Base-by-base conservation (phyloP, 2,888 invertebrate genomes). In the Acleris holmiana region DNA sequence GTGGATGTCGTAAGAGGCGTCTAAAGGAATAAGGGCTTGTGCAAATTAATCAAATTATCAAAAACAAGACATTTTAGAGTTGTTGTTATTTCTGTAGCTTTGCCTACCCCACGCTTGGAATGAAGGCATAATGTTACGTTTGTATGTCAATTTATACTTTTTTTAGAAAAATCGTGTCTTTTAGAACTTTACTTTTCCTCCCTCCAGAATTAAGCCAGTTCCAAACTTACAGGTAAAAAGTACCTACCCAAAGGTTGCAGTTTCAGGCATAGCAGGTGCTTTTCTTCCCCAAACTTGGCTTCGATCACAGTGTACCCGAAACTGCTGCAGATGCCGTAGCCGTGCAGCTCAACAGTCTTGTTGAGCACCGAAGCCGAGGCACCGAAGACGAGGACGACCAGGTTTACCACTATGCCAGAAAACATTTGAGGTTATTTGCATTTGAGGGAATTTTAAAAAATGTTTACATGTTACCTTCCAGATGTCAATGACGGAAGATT, bases 211-310 rank as follows among this genome's bases (percentile, higher is more conserved):
- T 10, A 10, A 2, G 13, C 29, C 29, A 2, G 13, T 29, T 29
- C 29, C 29, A 29, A 29, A 13, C 10, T 54, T n/a, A 19, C 50
- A 41, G 57, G 59, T 44, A 3, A 29, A 0, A 0, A 29, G 10
- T 3, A 17, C 25, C 10, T 73, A 88, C 89, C 82, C 68, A 88
- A 77, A 21, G 81, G 70, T 25, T 74, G 74, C 50, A 77, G 67
- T 66, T 82, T 85, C 62, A 89, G 71, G 59, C 91, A 91, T 4
- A 91, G 74, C 68, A 78, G 70, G 69, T 89, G 82, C 0, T 61
- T 70, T 66, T 90, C 87, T 2, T 76, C 78, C 1, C 85, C 85
- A 59, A 91, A 91, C 64, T 76, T 85, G 0, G 80, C 90, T 51
- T 80, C 72, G 0, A 88, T 67, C 8, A 87, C 64, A 15, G 74